A percentile compares a stretch with the other conserved stretches of the same genome.
phyloP scores from a whole-genome alignment of 1,140 invertebrate species.

The Meloidogyne floridensis region DNA sequence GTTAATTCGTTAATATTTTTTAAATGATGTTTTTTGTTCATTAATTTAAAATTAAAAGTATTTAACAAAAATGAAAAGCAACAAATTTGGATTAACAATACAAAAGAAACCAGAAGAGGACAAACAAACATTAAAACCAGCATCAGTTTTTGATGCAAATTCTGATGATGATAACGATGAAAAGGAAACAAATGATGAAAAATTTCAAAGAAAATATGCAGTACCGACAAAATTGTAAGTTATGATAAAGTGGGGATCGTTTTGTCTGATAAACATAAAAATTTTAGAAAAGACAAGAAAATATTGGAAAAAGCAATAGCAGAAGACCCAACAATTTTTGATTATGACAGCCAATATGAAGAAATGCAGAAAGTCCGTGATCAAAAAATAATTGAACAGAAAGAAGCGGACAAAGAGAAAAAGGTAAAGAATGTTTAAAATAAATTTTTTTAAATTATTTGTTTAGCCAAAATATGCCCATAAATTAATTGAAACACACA shows the following conservation, averaged over 20 bases:
- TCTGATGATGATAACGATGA: constrained; percentile 32
- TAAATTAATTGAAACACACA: constrained; percentile 36
- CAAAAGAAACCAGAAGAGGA: constrained; percentile 12
- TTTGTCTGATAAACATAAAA: background rate
- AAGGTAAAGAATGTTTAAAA: constrained; percentile 16
- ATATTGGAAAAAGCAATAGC: constrained; percentile 35
- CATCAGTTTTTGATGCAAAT: constrained; percentile 26
- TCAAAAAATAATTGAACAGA: constrained; percentile 36
- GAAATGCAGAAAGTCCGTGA: constrained; percentile 29
- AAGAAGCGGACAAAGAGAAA: constrained; percentile 40
- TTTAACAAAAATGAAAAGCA: constrained; percentile 15
- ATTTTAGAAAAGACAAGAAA: constrained; percentile 28
- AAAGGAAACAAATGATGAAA: constrained; percentile 10
- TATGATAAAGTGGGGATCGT: background rate
- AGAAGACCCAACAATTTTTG: constrained; percentile 38
- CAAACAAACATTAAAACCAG: background rate
- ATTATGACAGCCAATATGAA: constrained; percentile 38
- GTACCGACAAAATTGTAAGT: constrained; percentile 17
- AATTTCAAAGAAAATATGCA: constrained; percentile 34
- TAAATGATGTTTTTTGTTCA: background rate
- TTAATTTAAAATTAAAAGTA: constrained; percentile 11
- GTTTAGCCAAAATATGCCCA: constrained; percentile 46
- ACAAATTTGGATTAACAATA: constrained; percentile 24
- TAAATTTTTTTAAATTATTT: background rate
- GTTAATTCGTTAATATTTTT: constrained; percentile 7